Percentiles rank a stretch among this genome's conserved stretches.
Conservation (phyloP, 2,888 invertebrate genomes). For the Ophion ellenae region DNA sequence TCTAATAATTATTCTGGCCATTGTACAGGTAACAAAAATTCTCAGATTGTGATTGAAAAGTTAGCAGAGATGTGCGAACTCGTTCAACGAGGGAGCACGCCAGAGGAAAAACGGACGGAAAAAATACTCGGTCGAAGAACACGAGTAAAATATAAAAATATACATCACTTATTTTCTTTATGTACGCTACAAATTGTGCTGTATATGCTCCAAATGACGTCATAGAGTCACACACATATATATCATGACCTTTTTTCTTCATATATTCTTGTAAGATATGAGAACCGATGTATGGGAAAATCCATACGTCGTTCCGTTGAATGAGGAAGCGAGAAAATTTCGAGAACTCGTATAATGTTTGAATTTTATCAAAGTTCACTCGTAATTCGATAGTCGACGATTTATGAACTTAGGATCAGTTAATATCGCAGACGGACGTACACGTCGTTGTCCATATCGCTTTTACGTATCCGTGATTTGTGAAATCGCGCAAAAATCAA, state of each 20-base stretch:
- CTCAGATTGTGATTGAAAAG: conserved; percentile 34
- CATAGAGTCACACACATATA: conserved; percentile 33
- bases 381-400: conserved; percentile 30
- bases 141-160: neutral
- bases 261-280: conserved; percentile 42
- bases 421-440: conserved; percentile 26
- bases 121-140: neutral
- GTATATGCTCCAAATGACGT: conserved; percentile 51
- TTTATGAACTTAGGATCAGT: conserved; percentile 36
- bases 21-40: conserved; percentile 63
- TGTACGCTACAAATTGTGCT: neutral
- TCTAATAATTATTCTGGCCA: conserved; percentile 60
- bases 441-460: conserved; percentile 39
- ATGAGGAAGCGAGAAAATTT: conserved; percentile 14
- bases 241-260: conserved; percentile 14
- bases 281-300: conserved; percentile 15
- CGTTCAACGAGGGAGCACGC: conserved; percentile 51
- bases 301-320: conserved; percentile 16
- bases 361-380: conserved; percentile 29
- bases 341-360: conserved; percentile 11
- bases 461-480: conserved; percentile 40
- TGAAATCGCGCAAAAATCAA: conserved; percentile 38
- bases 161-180: conserved; percentile 16
- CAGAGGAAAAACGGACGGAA: neutral
- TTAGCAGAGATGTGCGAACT: conserved; percentile 33